These are phyloP conservation scores for Calameuta filiformis DNA, from an alignment of 2,888 invertebrate species.

Conservation along the genomic window DNA sequence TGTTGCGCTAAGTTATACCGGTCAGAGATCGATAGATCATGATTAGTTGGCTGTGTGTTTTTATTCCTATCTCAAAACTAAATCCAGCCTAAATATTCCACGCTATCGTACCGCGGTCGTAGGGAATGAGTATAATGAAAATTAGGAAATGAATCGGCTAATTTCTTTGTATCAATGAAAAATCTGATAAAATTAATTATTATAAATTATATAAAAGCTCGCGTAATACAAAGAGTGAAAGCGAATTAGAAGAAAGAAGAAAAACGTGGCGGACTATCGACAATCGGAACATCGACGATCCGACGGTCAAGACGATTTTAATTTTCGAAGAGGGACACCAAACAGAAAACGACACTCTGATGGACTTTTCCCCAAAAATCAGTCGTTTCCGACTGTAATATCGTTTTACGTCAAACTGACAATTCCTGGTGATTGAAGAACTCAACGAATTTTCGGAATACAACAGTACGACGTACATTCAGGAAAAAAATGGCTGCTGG, in stretches of 20 bases:
- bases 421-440: not conserved
- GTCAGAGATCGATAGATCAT: not conserved
- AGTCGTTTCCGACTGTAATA: conserved; percentile 35
- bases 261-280: not conserved
- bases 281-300: not conserved
- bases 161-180: not conserved
- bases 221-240: not conserved
- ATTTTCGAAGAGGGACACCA: conserved; percentile 5
- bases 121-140: not conserved
- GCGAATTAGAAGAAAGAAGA: not conserved
- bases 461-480: not conserved
- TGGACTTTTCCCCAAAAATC: conserved; percentile 38
- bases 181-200: not conserved
- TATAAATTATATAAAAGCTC: not conserved
- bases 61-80: not conserved
- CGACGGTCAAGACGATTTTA: not conserved
- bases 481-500: conserved; percentile 69
- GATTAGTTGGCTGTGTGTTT: not conserved
- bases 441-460: not conserved
- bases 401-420: not conserved
- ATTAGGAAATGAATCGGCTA: not conserved
- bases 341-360: conserved; percentile 18
- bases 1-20: not conserved
- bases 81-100: not conserved
- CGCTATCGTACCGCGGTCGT: not conserved